Conservation (phyloP, 2,888 invertebrate species). For the Dynastes grantii region DNA sequence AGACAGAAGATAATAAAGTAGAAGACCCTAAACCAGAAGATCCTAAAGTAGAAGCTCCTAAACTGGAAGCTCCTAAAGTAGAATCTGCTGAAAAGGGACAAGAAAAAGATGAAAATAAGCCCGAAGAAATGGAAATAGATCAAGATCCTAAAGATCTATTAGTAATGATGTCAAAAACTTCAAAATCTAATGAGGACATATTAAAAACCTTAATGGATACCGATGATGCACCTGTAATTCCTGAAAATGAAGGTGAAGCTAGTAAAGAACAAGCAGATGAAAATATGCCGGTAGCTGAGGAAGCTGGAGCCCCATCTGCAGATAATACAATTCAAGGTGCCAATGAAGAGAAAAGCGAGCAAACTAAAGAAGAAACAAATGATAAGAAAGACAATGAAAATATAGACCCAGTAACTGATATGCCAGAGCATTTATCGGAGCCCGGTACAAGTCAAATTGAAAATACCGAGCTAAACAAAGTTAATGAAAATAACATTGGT, state of each 20-base stretch:
- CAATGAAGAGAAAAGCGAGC: slow-evolving; percentile 13
- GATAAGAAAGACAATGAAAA: neutral
- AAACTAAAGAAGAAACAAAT: slow-evolving; percentile 1
- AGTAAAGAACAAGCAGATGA: slow-evolving; percentile 16
- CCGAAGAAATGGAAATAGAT: slow-evolving; percentile 38
- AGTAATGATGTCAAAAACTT: slow-evolving; percentile 9
- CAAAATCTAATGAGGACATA: slow-evolving; percentile 39
- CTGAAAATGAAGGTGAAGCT: slow-evolving; percentile 4
- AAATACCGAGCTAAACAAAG: neutral
- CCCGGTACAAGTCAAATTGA: neutral
- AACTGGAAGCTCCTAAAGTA: slow-evolving; percentile 18
- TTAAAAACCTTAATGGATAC: slow-evolving; percentile 40
- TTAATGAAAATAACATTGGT: slow-evolving; percentile 18
- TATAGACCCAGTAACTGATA: slow-evolving; percentile 20
- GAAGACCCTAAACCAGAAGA: neutral
- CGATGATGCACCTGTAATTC: slow-evolving; percentile 22
- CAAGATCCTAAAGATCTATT: slow-evolving; percentile 10
- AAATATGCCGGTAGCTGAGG: neutral
- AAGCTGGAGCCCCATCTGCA: neutral
- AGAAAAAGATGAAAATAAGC: slow-evolving; percentile 9
- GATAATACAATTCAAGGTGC: slow-evolving; percentile 7
- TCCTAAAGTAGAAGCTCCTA: slow-evolving; percentile 13
- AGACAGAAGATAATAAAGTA: slow-evolving; percentile 32
- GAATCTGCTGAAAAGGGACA: slow-evolving; percentile 22
- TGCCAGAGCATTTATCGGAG: neutral